A percentile compares a stretch with the other conserved stretches of the same genome.
Conservation (phyloP, 2,797 vertebrate species). For the Bovichtus diacanthus region DNA sequence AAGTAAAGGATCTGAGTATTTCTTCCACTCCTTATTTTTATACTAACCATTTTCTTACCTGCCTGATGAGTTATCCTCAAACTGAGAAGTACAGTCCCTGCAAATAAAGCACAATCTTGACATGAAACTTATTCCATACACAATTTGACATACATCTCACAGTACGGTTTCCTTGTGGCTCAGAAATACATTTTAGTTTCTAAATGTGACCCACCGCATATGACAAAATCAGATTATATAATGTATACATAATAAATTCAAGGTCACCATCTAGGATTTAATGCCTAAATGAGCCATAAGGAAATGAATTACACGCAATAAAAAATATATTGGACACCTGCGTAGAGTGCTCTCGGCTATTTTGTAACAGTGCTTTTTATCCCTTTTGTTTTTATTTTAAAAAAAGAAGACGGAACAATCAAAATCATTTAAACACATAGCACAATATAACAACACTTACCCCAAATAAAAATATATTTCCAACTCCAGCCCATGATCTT, state of each 20-base stretch:
- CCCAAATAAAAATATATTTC: conserved; percentile 10
- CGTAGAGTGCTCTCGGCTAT: no score
- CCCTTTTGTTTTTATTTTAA: not conserved
- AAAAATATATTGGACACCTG: not conserved
- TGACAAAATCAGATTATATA: no score
- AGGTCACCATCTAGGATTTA: not conserved
- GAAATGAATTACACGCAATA: not conserved
- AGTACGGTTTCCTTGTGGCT: not conserved
- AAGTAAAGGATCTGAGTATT: not conserved
- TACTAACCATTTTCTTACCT: conserved; percentile 7
- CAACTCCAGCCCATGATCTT: conserved; percentile 11
- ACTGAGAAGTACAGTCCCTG: not conserved
- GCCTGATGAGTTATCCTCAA: conserved; percentile 3
- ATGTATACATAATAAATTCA: no score
- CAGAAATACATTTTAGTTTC: not conserved
- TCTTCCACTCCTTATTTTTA: not conserved
- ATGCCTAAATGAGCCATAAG: not conserved
- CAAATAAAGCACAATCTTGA: not conserved
- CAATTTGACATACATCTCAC: not conserved
- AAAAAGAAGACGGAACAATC: not conserved
- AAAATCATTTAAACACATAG: not conserved
- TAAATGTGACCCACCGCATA: not conserved
- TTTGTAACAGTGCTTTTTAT: not conserved
- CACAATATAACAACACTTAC: conserved; percentile 8
- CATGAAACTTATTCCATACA: not conserved